Conservation (phyloP, 2,113 vertebrate genomes). For the Puntigrus tetrazona region DNA sequence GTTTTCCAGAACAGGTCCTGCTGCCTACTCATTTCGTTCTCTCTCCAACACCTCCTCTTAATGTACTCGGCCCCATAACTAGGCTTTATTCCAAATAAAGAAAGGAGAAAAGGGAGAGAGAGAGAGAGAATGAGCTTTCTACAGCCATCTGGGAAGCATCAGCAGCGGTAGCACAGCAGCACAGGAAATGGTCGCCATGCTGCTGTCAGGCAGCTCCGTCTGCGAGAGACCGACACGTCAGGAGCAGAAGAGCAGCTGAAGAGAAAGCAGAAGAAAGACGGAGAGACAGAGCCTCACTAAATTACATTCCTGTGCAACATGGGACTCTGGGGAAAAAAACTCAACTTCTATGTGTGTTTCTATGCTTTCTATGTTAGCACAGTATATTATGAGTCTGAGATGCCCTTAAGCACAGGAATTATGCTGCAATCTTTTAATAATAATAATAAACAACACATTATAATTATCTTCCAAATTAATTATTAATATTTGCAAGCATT, state of each 20-base stretch:
- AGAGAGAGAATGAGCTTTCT: slow-evolving; percentile 13
- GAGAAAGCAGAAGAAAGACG: neutral
- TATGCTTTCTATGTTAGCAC: too few relatives aligned
- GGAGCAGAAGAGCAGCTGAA: neutral
- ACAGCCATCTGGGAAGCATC: slow-evolving; percentile 78
- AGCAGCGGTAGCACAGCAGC: slow-evolving; percentile 65
- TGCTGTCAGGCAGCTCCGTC: slow-evolving; percentile 45
- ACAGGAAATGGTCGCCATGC: slow-evolving; percentile 73
- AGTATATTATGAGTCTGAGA: too few relatives aligned
- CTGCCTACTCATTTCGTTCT: slow-evolving; percentile 19
- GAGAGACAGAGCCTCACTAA: slow-evolving; percentile 7
- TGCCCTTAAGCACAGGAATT: too few relatives aligned
- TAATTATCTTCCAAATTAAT: neutral
- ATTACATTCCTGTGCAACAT: slow-evolving; percentile 19
- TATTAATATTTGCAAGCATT: neutral
- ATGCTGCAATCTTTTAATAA: too few relatives aligned
- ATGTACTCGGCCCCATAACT: slow-evolving; percentile 11
- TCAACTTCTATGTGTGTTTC: too few relatives aligned
- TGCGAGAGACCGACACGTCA: slow-evolving; percentile 13
- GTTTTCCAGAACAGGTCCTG: neutral
- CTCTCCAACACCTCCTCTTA: slow-evolving; percentile 30
- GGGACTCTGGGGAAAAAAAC: slow-evolving; percentile 18
- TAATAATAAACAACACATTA: too few relatives aligned
- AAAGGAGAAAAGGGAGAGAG: too few relatives aligned
- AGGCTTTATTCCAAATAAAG: slow-evolving; percentile 36